phyloP scores from a whole-genome alignment of 2,888 invertebrate genomes.

The Chloroclystis v-ata region DNA sequence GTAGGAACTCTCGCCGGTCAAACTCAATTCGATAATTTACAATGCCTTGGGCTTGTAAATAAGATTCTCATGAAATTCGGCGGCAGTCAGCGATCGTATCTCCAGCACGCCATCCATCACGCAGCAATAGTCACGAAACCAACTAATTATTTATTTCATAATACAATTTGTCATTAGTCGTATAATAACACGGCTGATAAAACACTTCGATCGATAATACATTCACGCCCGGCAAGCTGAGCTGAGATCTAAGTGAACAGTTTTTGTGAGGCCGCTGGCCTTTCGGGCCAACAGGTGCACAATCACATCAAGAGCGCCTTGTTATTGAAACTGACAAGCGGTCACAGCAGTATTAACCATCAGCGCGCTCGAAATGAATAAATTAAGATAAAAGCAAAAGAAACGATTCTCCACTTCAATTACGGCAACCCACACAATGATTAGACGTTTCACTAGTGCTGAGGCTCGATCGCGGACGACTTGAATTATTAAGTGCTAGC shows the following conservation, averaged over 20 bases:
- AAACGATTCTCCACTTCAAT: conserved; percentile 68
- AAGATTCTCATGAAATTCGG: conserved; percentile 70
- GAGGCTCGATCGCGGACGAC: conserved; percentile 55
- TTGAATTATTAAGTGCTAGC: conserved; percentile 72
- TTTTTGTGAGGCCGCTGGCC: conserved; percentile 22
- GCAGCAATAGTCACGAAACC: conserved; percentile 58
- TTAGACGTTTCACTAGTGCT: conserved; percentile 68
- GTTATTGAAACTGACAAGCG: conserved; percentile 71
- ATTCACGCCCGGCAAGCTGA: conserved; percentile 26
- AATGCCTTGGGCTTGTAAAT: conserved; percentile 63
- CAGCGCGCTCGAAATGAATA: conserved; percentile 63
- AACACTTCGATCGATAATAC: conserved; percentile 32
- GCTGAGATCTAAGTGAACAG: conserved; percentile 20
- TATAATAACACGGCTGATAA: conserved; percentile 41
- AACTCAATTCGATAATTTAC: conserved; percentile 71
- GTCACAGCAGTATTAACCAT: conserved; percentile 73
- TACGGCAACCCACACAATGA: conserved; percentile 73
- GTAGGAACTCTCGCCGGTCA: conserved; percentile 54
- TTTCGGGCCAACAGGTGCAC: conserved; percentile 46
- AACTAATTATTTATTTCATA: conserved; percentile 58
- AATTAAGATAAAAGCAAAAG: conserved; percentile 73
- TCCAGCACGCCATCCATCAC: conserved; percentile 68
- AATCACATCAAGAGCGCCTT: conserved; percentile 50
- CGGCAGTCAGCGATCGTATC: conserved; percentile 63
- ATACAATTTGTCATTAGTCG: conserved; percentile 58